Conservation (phyloP, 2,113 vertebrate species). For the Sinocyclocheilus anshuiensis region DNA sequence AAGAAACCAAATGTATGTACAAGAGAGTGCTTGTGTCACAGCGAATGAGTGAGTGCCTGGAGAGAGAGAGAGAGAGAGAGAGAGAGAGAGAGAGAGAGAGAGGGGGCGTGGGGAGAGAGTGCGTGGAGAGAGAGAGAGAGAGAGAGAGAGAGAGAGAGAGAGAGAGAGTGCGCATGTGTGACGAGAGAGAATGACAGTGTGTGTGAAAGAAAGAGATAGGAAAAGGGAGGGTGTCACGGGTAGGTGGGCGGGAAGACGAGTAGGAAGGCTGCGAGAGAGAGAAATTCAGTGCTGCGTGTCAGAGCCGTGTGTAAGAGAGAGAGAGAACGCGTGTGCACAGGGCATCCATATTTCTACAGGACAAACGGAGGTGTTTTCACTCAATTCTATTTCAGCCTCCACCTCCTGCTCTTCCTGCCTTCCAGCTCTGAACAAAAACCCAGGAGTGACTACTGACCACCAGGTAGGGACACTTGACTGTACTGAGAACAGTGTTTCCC, state of each 20-base stretch:
- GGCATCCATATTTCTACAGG: conserved; percentile 58
- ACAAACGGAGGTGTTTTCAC: conserved; percentile 52
- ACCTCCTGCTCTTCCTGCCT: conserved; percentile 24
- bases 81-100: conserved; percentile 7
- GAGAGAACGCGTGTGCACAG: conserved; percentile 37
- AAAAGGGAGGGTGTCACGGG: conserved; percentile 64
- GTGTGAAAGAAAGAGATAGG: conserved; percentile 55
- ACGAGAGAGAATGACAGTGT: conserved; percentile 34
- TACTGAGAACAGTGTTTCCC: conserved; percentile 31
- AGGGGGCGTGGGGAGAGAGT: conserved; percentile 30
- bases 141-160: conserved; percentile 1
- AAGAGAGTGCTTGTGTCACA: conserved; percentile 59
- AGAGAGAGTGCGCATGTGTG: conserved; percentile 24
- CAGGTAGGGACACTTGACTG: conserved; percentile 64
- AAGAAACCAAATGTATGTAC: conserved; percentile 55
- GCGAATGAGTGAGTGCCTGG: conserved; percentile 62
- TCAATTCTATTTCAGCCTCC: conserved; percentile 51
- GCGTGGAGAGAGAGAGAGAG: conserved; percentile 50
- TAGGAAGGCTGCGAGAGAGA: conserved; percentile 45
- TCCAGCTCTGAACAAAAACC: conserved; percentile 69
- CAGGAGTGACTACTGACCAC: conserved; percentile 58
- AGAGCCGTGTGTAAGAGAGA: conserved; percentile 69
- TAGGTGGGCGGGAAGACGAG: conserved; percentile 63
- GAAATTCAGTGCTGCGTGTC: conserved; percentile 57
- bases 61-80: conserved; percentile 42